Evolutionary conservation across 2,888 invertebrate genomes (phyloP).

Genomic region (Tenthredo livida): DNA sequence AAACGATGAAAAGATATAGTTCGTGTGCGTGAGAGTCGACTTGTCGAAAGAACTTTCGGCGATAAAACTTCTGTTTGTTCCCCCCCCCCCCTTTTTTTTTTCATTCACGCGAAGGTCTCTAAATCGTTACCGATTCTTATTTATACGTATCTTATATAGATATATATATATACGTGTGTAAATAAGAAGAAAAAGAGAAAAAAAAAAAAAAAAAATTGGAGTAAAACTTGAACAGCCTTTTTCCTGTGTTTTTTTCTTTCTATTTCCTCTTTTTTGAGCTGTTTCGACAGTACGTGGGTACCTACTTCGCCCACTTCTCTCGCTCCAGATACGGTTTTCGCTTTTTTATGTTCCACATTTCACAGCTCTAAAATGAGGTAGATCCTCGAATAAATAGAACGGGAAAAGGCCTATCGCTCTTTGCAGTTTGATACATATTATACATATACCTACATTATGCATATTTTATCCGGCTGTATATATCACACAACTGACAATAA

Average conservation of each 20-base stretch:
- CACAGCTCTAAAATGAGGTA: constrained; percentile 33
- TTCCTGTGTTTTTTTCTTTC: not conserved
- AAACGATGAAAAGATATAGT: not conserved
- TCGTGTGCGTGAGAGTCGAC: not conserved
- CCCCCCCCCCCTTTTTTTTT: not conserved
- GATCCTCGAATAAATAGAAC: constrained; percentile 31
- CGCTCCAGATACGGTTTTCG: constrained; percentile 20
- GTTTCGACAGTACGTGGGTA: constrained; percentile 5
- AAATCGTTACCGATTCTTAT: not conserved
- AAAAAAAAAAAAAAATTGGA: not conserved
- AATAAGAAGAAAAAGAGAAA: not conserved
- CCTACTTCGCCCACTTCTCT: constrained; percentile 28
- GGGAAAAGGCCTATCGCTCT: not conserved
- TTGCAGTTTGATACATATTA: not conserved
- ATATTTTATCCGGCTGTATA: not conserved
- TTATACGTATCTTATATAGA: not conserved
- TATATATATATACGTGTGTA: not conserved
- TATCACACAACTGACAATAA: too few relatives aligned
- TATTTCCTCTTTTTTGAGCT: constrained; percentile 6
- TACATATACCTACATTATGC: not conserved
- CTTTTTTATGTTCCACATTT: constrained; percentile 26
- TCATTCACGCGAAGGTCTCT: not conserved
- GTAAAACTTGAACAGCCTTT: not conserved
- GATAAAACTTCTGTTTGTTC: too few relatives aligned
- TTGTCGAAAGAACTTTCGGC: not conserved